Evolutionary conservation across 2,888 invertebrate genomes (phyloP).

Genomic region (Pseudococcus longispinus): DNA sequence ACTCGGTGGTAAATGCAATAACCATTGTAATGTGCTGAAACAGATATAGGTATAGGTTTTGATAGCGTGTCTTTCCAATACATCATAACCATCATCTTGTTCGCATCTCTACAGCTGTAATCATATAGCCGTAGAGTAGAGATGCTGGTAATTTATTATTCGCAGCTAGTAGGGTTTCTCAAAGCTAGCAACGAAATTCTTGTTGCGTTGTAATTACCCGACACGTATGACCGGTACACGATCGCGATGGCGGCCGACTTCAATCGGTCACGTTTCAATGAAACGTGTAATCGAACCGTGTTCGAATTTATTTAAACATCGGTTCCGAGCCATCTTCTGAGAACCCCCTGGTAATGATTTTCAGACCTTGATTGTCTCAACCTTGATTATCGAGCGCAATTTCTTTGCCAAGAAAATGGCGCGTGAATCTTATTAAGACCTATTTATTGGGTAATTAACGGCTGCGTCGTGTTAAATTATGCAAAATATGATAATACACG

Average conservation of each 20-base stretch:
- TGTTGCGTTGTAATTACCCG: background rate
- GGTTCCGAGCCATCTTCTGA: background rate
- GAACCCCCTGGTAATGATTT: background rate
- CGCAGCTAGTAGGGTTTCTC: conserved; percentile 26
- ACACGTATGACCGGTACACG: conserved; percentile 18
- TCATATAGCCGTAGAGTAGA: background rate
- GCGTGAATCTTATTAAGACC: conserved; percentile 32
- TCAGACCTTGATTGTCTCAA: conserved; percentile 36
- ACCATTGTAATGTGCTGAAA: background rate
- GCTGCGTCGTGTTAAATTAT: conserved; percentile 32
- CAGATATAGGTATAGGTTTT: background rate
- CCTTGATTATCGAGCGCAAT: conserved; percentile 32
- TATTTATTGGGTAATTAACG: conserved; percentile 34
- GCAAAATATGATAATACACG: conserved; percentile 24
- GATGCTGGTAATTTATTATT: conserved; percentile 26
- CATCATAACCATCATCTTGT: conserved; percentile 7
- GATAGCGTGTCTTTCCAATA: background rate
- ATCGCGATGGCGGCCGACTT: conserved; percentile 3
- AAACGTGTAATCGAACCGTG: conserved; percentile 27
- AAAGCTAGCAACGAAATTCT: background rate
- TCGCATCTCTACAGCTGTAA: background rate
- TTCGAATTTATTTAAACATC: background rate
- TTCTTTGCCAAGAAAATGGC: conserved; percentile 34
- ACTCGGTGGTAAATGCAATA: background rate
- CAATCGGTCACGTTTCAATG: conserved; percentile 19